Evolutionary conservation across 2,888 invertebrate species (phyloP), one percentile per base, ranked within the genome.

Genomic region (Bugula neritina): DNA sequence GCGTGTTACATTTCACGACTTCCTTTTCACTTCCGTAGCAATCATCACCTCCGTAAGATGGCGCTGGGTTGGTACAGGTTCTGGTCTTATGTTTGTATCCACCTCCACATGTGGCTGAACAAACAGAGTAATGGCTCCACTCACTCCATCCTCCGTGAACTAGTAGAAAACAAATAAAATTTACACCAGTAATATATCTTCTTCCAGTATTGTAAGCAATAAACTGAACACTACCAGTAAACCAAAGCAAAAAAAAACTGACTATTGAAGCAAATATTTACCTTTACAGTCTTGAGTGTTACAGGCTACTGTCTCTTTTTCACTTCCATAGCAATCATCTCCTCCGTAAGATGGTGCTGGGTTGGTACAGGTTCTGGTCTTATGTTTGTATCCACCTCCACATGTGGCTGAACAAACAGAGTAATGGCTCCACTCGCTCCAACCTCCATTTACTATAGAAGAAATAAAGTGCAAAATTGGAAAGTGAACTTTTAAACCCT

Each of bases 321-420:
- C 54, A 0, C 74, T 35, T 0, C 81, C 79, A 5, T 75, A 75
- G 73, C 82, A 83, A 1, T 74, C 72, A n/a, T 76, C 73, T 27
- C 79, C 80, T n/a, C 81, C 80, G 74, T 79, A 78, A 72, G 78
- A 72, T 2, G 82, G 80, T 21, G 74, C 73, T 0, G 80, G 80
- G 70, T 78, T 79, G 75, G 80, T 77, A 74, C 82, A 82, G 0
- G 72, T 72, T 23, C 82, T 75, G 17, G 74, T 74, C 71, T 80
- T 75, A 25, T 76, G 75, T 57, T 76, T 75, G 52, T 73, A 69
- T 1, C 80, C 81, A 1, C 73, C 72, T 0, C 80, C 81, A 72
- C 82, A 82, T 1, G 79, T 78, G 25, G 77, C 77, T 0, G 78
- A 75, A 74, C 81, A 82, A 1, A 69, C 29, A 10, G 78, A 75